These are phyloP conservation scores for Daktulosphaira vitifoliae DNA, from an alignment of 1,140 invertebrate species.

Conservation along the genomic window DNA sequence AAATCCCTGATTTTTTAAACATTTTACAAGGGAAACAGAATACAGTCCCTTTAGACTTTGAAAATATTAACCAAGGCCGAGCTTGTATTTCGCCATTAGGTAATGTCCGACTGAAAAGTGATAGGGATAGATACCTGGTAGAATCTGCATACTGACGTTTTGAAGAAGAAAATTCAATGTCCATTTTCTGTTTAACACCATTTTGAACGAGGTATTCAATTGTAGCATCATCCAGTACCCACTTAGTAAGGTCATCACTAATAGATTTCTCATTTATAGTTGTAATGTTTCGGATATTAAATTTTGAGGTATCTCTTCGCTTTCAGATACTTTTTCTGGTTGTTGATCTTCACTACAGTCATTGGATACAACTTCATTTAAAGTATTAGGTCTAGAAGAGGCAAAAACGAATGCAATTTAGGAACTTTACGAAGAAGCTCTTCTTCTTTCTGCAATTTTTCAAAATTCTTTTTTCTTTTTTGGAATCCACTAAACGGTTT, in stretches of 20 bases:
- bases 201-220: no score
- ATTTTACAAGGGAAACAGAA: conserved; percentile 40
- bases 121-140: conserved; percentile 36
- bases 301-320: no score
- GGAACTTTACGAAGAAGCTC: conserved; percentile 6
- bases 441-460: conserved; percentile 1
- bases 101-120: conserved; percentile 37
- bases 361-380: no score
- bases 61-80: conserved; percentile 39
- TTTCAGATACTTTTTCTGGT: no score
- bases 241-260: no score
- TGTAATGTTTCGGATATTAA: no score
- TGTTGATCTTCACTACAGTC: no score
- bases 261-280: no score
- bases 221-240: no score
- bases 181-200: conserved; percentile 1
- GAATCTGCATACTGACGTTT: conserved; percentile 34
- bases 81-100: conserved; percentile 38
- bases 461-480: conserved; percentile 2
- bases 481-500: conserved; percentile 1
- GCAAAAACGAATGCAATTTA: conserved; percentile 1
- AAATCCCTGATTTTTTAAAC: no score
- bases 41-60: conserved; percentile 37
- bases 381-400: conserved; percentile 2
- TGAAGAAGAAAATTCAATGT: conserved; percentile 15